Evolutionary conservation across 2,888 invertebrate species (phyloP).

Genomic region (Tinea pellionella): DNA sequence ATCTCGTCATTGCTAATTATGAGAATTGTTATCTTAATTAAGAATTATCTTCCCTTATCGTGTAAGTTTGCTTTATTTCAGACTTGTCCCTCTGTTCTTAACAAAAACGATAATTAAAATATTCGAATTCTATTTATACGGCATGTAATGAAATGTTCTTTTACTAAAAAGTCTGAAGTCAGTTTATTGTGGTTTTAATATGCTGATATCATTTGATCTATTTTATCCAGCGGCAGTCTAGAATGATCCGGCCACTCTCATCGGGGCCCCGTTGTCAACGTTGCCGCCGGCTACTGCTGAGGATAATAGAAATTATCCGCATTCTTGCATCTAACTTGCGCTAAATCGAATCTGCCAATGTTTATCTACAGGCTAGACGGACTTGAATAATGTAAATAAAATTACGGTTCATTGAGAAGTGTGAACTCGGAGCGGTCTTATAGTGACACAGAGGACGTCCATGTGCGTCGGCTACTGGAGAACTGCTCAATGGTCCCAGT

Average conservation of each 20-base stretch:
- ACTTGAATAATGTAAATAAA: too few species aligned
- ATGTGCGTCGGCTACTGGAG: too few species aligned
- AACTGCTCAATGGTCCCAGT: too few species aligned
- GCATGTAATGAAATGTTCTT: too few species aligned
- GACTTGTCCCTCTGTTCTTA: background rate
- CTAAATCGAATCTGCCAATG: conserved; percentile 3
- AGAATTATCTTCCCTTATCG: conserved; percentile 4
- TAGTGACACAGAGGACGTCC: too few species aligned
- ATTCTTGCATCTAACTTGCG: background rate
- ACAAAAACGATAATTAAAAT: background rate
- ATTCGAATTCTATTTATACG: too few species aligned
- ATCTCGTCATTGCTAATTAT: conserved; percentile 2
- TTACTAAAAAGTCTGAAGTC: too few species aligned
- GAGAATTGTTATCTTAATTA: conserved; percentile 1
- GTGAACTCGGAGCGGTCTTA: too few species aligned
- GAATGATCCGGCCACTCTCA: background rate
- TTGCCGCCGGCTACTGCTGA: background rate
- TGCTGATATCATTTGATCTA: background rate
- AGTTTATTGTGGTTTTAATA: background rate
- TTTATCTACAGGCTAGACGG: background rate
- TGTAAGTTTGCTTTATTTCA: background rate
- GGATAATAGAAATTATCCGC: conserved; percentile 7
- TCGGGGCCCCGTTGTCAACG: background rate
- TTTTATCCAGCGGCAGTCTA: background rate
- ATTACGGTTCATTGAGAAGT: too few species aligned